These are phyloP conservation scores for Sitodiplosis mosellana DNA, from an alignment of 1,140 invertebrate genomes.

Conservation along the genomic window DNA sequence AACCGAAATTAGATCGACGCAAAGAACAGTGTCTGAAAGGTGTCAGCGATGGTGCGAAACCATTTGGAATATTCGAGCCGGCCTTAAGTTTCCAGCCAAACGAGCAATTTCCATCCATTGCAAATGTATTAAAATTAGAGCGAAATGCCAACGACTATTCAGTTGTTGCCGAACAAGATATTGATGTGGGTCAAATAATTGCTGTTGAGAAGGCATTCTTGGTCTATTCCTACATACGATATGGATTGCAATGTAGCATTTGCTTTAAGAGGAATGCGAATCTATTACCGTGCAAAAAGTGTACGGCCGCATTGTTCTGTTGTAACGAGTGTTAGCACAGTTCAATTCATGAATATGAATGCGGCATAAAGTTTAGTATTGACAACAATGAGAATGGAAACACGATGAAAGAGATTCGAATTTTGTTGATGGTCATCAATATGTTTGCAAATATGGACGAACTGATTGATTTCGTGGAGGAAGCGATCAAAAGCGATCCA, in stretches of 20 bases:
- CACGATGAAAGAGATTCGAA: slow-evolving; percentile 41
- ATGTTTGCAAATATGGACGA: slow-evolving; percentile 27
- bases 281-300: slow-evolving; percentile 42
- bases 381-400: slow-evolving; percentile 38
- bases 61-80: slow-evolving; percentile 11
- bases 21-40: slow-evolving; percentile 27
- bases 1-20: neutral
- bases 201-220: slow-evolving; percentile 60
- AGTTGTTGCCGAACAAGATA: slow-evolving; percentile 39
- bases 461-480: slow-evolving; percentile 13
- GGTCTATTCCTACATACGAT: slow-evolving; percentile 42
- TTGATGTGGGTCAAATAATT: slow-evolving; percentile 54
- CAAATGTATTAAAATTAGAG: slow-evolving; percentile 33
- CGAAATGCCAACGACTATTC: slow-evolving; percentile 39
- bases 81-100: slow-evolving; percentile 26
- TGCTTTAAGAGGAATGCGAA: slow-evolving; percentile 50
- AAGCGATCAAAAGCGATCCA: slow-evolving; percentile 25
- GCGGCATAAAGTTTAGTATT: slow-evolving; percentile 51
- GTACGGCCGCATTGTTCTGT: slow-evolving; percentile 50
- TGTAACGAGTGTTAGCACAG: slow-evolving; percentile 45
- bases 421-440: slow-evolving; percentile 34
- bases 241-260: slow-evolving; percentile 52
- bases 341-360: slow-evolving; percentile 59
- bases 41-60: slow-evolving; percentile 12
- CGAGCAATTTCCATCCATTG: slow-evolving; percentile 33